Evolutionary conservation across 2,113 vertebrate genomes (phyloP), one percentile per base, ranked within the genome.

Genomic region (Anser cygnoides): DNA sequence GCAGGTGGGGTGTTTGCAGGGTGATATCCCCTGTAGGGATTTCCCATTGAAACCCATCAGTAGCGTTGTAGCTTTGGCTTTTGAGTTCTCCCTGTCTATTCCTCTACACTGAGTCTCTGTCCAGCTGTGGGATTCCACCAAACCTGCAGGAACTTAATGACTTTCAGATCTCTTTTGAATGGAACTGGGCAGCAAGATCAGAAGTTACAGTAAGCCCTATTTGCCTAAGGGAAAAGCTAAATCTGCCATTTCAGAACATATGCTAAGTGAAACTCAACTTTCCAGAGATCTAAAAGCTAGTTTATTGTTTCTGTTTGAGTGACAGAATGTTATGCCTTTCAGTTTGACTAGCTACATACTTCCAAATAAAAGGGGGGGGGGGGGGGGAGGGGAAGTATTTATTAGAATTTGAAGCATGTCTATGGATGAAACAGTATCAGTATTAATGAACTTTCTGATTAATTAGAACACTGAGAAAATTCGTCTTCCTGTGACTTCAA

Each of bases 401-500:
- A 1, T 73, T 83, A 73, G 29, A 54, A 33, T 79, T 33, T 44
- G 3, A 86, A 83, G 12, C 63, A 50, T 62, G n/a, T 29, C 19
- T 67, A 17, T 72, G 26, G 23, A n/a, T 75, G n/a, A 75, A 93
- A 77, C 15, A 77, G 1, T 76, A 59, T 62, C 54, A 41, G 13
- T 58, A 43, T 76, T 76, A 44, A 54, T 59, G 58, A 71, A 63
- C 14, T 52, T 81, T 14, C 10, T 68, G 41, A 54, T 85, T 77
- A 67, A 37, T 75, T 72, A 67, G 49, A 90, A 62, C 9, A 15
- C 18, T 1, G 6, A 84, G 33, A 71, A 89, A 65, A 33, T 84
- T 92, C 18, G 59, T 15, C 29, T 92, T 89, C n/a, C 28, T 87
- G 5, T 86, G 8, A 71, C 9, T 93, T 87, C 29, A 93, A 59